Evolutionary conservation across 2,888 invertebrate genomes (phyloP), one percentile per base, ranked within the genome.

Genomic region (Matsumyia berberina): DNA sequence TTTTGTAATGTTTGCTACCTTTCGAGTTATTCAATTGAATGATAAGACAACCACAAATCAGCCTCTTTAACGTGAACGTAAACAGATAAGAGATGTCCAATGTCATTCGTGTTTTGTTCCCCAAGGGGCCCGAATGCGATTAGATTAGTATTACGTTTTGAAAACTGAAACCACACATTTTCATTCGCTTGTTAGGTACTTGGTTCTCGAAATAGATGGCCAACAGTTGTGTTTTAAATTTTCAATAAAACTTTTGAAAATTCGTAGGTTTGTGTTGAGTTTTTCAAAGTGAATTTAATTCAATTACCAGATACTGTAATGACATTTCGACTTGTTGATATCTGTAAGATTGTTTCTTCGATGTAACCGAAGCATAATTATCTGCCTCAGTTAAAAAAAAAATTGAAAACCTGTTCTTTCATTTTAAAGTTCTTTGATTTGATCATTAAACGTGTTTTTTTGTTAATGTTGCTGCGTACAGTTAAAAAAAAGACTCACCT

Each of bases 21-120:
- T 42, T 42, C 8, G 17, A 53, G 29, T 29, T 15, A 12, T 67
- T 37, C n/a, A 11, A 53, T 42, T 39, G 5, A 3, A 3, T 12
- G 44, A 69, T 69, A 55, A 69, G 55, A 42, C 19, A 29, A 69
- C 33, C 8, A 44, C 15, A 55, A 24, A 62, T 44, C 6, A 44
- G 9, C 19, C 33, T 53, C n/a, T 55, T 11, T 9, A 11, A 15
- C n/a, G n/a, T n/a, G n/a, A 51, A 33, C 12, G n/a, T 42, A 24
- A 24, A 55, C 35, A 44, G 73, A 64, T 73, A 73, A 73, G 15
- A 9, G 8, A 44, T 67, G 66, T 5, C n/a, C 37, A 12, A 24
- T 35, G 29, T 37, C 12, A 9, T 35, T 64, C 12, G 33, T 53
- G 11, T 44, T 62, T 55, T 19, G 62, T 64, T 44, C 7, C 12